Evolutionary conservation across 2,113 vertebrate genomes (phyloP), one percentile per base, ranked within the genome.

Genomic region (Enhydra lutris): DNA sequence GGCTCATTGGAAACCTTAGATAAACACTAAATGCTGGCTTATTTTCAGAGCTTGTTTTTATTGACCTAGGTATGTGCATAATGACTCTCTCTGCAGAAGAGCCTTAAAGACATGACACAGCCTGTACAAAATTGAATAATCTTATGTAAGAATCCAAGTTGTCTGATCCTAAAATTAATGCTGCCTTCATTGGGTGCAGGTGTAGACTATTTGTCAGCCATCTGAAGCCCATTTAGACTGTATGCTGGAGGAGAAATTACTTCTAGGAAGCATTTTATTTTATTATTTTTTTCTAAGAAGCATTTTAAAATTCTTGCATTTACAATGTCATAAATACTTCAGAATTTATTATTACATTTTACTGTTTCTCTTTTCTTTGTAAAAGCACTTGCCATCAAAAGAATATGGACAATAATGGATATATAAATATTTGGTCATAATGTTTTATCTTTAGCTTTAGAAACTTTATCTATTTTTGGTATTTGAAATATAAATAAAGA

Each of bases 381-480:
- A 85, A 84, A 42, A 71, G 8, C 24, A 82, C 23, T 93, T 13
- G 71, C 23, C 36, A 86, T 79, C 80, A 55, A 96, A 93, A 89
- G 24, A 96, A 42, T 47, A 52, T 61, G n/a, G 6, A 31, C 82
- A 24, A 23, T 1, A 61, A 29, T 57, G 34, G 20, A 50, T 55
- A 12, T 67, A 74, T 95, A 76, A 67, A 55, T 83, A 55, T 87
- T 82, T 96, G 7, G n/a, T 59, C 57, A 55, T 71, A 34, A 1
- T 52, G 5, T 45, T 97, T 95, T 67, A 91, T 80, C 71, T 85
- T 91, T 78, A 94, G 23, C 78, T 50, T 91, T 93, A 55, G 81
- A 85, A 94, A 93, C 4, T 24, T 78, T 84, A 61, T 63, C 17
- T 83, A n/a, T 76, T 61, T 96, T 96, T 81, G n/a, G 24, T 39